phyloP scores from a whole-genome alignment of 2,113 vertebrate genomes.

The Engraulis encrasicolus region DNA sequence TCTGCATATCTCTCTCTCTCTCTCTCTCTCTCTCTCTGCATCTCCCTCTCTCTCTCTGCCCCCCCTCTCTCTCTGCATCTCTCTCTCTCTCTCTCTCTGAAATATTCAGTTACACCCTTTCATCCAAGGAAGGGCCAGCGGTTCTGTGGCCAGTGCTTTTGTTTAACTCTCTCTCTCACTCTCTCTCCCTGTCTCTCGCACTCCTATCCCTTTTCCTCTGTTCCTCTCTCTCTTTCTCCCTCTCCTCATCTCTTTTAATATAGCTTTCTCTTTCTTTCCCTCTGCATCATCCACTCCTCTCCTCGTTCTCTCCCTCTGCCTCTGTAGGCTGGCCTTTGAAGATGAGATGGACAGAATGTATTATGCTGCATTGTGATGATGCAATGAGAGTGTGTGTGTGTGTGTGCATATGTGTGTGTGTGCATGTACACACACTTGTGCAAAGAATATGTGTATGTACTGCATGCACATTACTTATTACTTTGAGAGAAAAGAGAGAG shows the following conservation, averaged over 20 bases:
- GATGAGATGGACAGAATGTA: conserved; percentile 63
- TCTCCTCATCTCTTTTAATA: neutral
- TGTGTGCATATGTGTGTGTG: neutral
- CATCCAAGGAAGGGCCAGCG: too few species aligned
- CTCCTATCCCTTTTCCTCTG: too few species aligned
- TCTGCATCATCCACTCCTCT: conserved; percentile 41
- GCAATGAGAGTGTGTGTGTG: neutral
- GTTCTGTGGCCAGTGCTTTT: too few species aligned
- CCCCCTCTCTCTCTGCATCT: neutral
- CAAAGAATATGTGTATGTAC: too few species aligned
- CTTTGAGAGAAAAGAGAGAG: too few species aligned
- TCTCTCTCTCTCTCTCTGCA: too few species aligned
- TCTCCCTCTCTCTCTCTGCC: neutral
- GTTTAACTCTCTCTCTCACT: neutral
- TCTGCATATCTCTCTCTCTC: neutral
- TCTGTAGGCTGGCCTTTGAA: conserved; percentile 41
- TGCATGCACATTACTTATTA: too few species aligned
- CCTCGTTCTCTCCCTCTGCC: conserved; percentile 38
- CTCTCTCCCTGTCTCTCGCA: neutral
- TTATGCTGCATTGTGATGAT: conserved; percentile 23
- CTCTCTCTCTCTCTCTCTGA: conserved; percentile 31
- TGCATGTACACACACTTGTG: too few species aligned
- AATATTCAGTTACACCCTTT: too few species aligned
- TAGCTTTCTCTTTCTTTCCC: conserved; percentile 25
- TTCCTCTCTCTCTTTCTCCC: neutral